Percentiles rank a stretch among this genome's conserved stretches.
Evolutionary conservation across 1,140 invertebrate species (phyloP).

Genomic region (Lysiphlebus fabarum): DNA sequence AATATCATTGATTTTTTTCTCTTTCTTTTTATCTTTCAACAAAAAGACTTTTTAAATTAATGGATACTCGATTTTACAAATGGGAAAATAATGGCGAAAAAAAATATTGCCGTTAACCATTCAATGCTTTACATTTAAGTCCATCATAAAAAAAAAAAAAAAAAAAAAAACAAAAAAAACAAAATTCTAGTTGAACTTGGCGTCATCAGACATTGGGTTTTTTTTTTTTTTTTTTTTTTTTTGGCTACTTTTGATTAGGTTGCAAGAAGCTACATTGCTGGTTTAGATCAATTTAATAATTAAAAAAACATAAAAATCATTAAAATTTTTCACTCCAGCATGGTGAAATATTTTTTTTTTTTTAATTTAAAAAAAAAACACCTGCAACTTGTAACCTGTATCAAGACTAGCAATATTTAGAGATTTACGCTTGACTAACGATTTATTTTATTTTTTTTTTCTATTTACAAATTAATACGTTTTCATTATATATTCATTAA

Average conservation of each 20-base stretch:
- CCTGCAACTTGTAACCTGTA: conserved; percentile 47
- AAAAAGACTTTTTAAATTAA: too few relatives aligned
- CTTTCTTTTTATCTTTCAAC: too few relatives aligned
- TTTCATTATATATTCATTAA: conserved; percentile 4
- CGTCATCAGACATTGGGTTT: conserved; percentile 13
- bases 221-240: conserved; percentile 14
- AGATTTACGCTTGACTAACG: conserved; percentile 55
- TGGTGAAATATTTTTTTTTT: not conserved
- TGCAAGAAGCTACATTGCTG: conserved; percentile 38
- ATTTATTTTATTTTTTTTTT: conserved; percentile 39
- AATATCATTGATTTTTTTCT: too few relatives aligned
- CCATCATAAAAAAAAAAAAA: conserved; percentile 16
- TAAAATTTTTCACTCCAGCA: not conserved
- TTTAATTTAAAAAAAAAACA: not conserved
- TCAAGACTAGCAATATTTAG: conserved; percentile 56
- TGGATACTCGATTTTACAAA: not conserved
- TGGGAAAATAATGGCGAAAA: conserved; percentile 20
- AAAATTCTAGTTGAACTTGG: not conserved
- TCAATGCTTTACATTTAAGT: not conserved
- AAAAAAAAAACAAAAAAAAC: not conserved
- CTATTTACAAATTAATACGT: not conserved
- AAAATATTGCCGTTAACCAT: not conserved
- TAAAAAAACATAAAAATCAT: not conserved
- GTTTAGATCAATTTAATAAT: conserved; percentile 5
- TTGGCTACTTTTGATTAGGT: conserved; percentile 54